phyloP scores from a whole-genome alignment of 2,888 invertebrate genomes.

The Meganola albula region DNA sequence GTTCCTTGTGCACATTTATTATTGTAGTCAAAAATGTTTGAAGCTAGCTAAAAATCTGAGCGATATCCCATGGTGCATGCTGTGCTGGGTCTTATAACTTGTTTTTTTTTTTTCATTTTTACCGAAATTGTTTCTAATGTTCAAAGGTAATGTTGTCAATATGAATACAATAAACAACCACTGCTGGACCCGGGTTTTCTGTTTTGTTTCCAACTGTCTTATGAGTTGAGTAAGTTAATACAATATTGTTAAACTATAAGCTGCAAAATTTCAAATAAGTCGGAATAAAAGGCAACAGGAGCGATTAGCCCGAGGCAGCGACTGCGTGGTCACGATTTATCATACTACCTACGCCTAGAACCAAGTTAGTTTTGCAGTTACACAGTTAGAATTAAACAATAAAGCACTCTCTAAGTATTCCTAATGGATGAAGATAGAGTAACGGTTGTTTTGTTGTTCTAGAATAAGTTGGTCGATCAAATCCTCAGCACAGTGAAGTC shows the following conservation, averaged over 20 bases:
- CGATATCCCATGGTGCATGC: too few species aligned
- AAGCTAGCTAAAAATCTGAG: too few species aligned
- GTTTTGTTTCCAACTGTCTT: too few species aligned
- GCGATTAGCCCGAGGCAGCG: conserved; percentile 63
- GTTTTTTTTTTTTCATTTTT: too few species aligned
- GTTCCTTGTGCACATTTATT: too few species aligned
- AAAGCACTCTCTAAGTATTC: conserved; percentile 28
- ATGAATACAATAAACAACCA: too few species aligned
- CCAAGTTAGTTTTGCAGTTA: conserved; percentile 41
- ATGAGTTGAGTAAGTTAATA: too few species aligned
- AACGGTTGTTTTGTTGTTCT: conserved; percentile 24
- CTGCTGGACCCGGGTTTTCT: too few species aligned
- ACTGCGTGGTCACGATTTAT: conserved; percentile 67
- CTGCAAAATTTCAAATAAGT: conserved; percentile 34
- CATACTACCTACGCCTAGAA: conserved; percentile 42
- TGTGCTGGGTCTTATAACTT: too few species aligned
- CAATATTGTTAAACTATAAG: conserved; percentile 19
- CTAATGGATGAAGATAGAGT: conserved; percentile 31
- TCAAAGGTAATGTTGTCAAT: too few species aligned
- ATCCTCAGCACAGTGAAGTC: conserved; percentile 40
- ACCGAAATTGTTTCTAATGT: too few species aligned
- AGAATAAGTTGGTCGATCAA: conserved; percentile 26
- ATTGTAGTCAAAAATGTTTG: too few species aligned
- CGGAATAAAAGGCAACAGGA: conserved; percentile 61
- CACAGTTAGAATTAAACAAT: conserved; percentile 32